Evolutionary conservation across 1,140 invertebrate genomes (phyloP), one percentile per base, ranked within the genome.

Genomic region (Euwallacea similis): DNA sequence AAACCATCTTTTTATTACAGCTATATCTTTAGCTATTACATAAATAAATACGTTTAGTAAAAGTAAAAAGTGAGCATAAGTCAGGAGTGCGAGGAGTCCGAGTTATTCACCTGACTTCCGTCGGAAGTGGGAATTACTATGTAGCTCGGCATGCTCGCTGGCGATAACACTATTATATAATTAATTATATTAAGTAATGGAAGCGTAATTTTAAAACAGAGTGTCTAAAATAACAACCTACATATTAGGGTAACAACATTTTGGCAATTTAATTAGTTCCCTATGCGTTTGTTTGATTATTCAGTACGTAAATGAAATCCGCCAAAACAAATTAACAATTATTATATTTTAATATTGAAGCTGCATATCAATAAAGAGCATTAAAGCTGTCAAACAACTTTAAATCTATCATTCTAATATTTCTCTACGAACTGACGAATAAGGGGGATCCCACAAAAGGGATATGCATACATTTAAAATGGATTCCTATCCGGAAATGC

Each of bases 81-180:
- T 50, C 9, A 4, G 9, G 46, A 50, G 46, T 50, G 9, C 46
- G 46, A 11, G 46, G 9, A 13, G 9, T 50, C 46, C 46, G 46
- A 10, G 46, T 50, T 10, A 3, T 56, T 15, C 54, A 56, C 54
- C 54, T 56, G 54, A 56, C 54, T 56, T 56, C 54, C 54, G 54
- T 15, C 54, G 54, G 54, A 56, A 56, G 16, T 16, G 11, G 8
- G 16, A 50, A 11, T 50, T 11, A 13, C 2, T 50, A 50, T 50
- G 21, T 50, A 50, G 9, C 13, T 16, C 11, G 54, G 54, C 16
- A 56, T 21, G 8, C 16, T 56, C 16, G 54, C 6, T 8, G 54
- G 8, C 54, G 46, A 50, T 50, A 11, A 50, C 9, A 50, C 9
- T 56, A 56, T 15, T 56, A 21, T 56, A 56, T 56, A 13, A 56